Base-by-base conservation (phyloP, 2,797 vertebrate genomes). In the Tolypeutes matacus region DNA sequence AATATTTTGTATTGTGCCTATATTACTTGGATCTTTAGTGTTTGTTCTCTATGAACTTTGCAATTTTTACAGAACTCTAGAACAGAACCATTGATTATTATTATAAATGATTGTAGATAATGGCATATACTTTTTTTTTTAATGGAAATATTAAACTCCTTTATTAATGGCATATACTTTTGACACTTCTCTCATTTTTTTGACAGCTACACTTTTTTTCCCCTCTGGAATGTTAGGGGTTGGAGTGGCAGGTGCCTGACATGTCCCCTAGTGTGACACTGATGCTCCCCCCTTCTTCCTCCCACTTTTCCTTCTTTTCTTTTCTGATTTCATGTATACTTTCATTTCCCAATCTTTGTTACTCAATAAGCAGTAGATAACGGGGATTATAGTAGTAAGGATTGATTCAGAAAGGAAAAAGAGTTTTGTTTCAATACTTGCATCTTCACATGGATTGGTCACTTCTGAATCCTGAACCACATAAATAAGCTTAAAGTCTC, bases 61-160 rank as follows among this genome's bases (percentile, higher is more conserved):
- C 60, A 70, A 53, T 76, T 92, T 93, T 96, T 93, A 82, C 31
- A 86, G 80, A 85, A 91, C 15, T 60, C n/a, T 82, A 86, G 82
- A 62, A 91, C 73, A 92, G 95, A 96, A 95, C 20, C 56, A 92
- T 62, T 65, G 85, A 75, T 94, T 94, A 84, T 87, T 93, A 95
- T 95, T 96, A 46, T 82, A 93, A 94, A 86, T n/a, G 23, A 89
- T 72, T 80, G 21, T 90, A 73, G 27, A 15, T 80, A 89, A 95
- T 93, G 89, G 42, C 36, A 77, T 73, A 94, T 62, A 77, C 31
- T 64, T 89, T 87, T 84, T n/a, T n/a, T n/a, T n/a, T n/a, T n/a
- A n/a, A n/a, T n/a, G n/a, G n/a, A n/a, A n/a, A n/a, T n/a, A n/a
- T n/a, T n/a, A n/a, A n/a, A n/a, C n/a, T n/a, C n/a, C n/a, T n/a